Evolutionary conservation across 2,113 vertebrate genomes (phyloP).

Genomic region (Phodopus roborovskii): DNA sequence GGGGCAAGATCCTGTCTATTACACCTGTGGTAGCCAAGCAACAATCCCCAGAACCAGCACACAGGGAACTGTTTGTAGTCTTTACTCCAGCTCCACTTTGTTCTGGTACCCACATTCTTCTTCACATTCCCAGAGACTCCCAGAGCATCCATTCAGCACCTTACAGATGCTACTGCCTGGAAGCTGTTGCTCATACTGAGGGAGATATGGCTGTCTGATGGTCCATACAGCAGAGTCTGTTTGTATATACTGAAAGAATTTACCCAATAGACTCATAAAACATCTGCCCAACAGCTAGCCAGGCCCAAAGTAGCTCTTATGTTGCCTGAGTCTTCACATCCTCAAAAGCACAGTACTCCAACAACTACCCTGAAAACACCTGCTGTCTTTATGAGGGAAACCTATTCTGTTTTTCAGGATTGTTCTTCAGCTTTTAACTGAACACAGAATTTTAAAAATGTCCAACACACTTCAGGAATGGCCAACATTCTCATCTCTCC

Average conservation of each 20-base stretch:
- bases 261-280: not conserved
- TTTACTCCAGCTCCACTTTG: not conserved
- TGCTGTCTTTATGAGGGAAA: rapidly evolving
- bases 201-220: not conserved
- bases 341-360: not conserved
- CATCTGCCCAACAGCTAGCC: not conserved
- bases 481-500: not conserved
- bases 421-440: not conserved
- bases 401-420: not conserved
- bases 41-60: not conserved
- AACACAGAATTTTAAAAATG: not conserved
- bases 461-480: not conserved
- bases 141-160: not conserved
- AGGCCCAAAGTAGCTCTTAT: not conserved
- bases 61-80: not conserved
- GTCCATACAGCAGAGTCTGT: not conserved
- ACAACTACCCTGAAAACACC: not conserved
- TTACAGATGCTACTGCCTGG: not conserved
- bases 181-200: not conserved
- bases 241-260: not conserved
- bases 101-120: not conserved
- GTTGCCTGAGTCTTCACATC: not conserved
- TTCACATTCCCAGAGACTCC: not conserved
- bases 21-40: too few species aligned
- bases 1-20: too few species aligned